These are phyloP conservation scores for Coranthus polyacanthus DNA, from an alignment of 2,797 vertebrate genomes.

Conservation along the genomic window DNA sequence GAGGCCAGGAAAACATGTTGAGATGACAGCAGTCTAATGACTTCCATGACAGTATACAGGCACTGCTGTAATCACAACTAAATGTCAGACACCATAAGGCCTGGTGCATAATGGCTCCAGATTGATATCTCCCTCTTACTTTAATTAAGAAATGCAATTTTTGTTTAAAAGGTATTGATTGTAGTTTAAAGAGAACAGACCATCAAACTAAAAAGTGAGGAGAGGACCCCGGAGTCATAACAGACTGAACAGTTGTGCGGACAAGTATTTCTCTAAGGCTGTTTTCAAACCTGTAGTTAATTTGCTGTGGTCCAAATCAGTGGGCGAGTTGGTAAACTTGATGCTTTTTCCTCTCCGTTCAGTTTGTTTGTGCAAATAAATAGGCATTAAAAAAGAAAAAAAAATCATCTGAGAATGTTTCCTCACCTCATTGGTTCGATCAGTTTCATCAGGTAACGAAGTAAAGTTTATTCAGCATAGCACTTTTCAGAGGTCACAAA, in stretches of 20 bases:
- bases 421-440: no score
- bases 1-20: slow-evolving; percentile 83
- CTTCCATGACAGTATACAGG: slow-evolving; percentile 83
- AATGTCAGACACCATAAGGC: slow-evolving; percentile 88
- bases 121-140: slow-evolving; percentile 82
- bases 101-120: slow-evolving; percentile 81
- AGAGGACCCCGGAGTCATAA: slow-evolving; percentile 63
- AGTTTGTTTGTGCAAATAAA: no score
- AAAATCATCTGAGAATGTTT: no score
- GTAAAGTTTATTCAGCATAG: no score
- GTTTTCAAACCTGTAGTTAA: no score
- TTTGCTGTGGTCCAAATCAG: no score
- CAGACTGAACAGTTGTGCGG: slow-evolving; percentile 45
- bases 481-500: no score
- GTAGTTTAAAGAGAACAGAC: slow-evolving; percentile 76
- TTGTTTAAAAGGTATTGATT: slow-evolving; percentile 87
- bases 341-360: no score
- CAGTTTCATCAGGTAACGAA: no score
- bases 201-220: slow-evolving; percentile 77
- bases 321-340: no score
- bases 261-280: slow-evolving; percentile 29
- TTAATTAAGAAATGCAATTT: slow-evolving; percentile 87
- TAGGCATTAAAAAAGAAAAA: no score
- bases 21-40: slow-evolving; percentile 86
- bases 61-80: slow-evolving; percentile 85